phyloP scores from a whole-genome alignment of 1,140 invertebrate genomes.

The Panagrolaimus sp. region DNA sequence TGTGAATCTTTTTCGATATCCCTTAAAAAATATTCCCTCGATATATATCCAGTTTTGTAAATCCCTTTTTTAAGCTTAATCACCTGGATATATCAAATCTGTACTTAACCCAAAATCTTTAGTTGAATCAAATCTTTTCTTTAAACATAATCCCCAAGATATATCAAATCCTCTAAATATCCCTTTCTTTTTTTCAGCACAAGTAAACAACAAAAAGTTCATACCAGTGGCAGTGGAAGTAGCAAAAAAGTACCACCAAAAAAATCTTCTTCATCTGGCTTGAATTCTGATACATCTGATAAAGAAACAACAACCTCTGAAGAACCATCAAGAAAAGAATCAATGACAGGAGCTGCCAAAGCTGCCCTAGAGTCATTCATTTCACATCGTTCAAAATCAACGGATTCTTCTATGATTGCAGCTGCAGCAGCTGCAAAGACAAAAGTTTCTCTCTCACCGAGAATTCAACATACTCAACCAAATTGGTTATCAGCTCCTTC shows the following conservation, averaged over 20 bases:
- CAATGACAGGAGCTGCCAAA: not conserved
- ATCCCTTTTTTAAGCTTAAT: too few relatives aligned
- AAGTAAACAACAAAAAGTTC: conserved; percentile 20
- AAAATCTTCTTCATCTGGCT: not conserved
- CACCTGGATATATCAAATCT: too few relatives aligned
- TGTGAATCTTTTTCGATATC: too few relatives aligned
- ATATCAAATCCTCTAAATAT: too few relatives aligned
- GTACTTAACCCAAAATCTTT: too few relatives aligned
- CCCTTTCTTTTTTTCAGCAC: too few relatives aligned
- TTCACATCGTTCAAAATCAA: conserved; percentile 15
- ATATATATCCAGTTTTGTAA: too few relatives aligned
- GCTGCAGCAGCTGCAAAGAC: not conserved
- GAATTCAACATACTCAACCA: not conserved
- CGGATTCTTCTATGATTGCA: not conserved
- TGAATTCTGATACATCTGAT: not conserved
- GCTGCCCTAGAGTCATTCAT: not conserved
- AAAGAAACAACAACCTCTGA: not conserved
- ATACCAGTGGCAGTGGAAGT: not conserved
- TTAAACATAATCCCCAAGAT: too few relatives aligned
- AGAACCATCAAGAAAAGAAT: not conserved
- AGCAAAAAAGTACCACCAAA: not conserved
- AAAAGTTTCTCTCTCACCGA: not conserved
- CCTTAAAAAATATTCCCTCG: too few relatives aligned
- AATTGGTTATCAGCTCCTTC: not conserved
- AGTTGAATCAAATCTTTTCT: too few relatives aligned